Evolutionary conservation across 2,113 vertebrate species (phyloP).

Genomic region (Pelobates fuscus): DNA sequence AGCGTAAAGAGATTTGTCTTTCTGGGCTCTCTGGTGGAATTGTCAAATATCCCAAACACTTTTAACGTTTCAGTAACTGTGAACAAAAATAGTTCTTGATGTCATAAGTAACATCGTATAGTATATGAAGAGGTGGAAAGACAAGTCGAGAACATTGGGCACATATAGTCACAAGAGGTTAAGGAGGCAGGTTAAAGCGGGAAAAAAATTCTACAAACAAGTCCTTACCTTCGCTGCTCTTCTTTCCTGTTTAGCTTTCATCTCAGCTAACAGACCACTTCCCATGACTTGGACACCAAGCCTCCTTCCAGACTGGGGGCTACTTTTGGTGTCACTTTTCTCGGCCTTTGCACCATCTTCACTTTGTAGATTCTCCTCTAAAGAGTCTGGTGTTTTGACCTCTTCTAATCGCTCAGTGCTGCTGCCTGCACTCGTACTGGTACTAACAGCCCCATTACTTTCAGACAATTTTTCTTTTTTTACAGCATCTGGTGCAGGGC

Average conservation of each 20-base stretch:
- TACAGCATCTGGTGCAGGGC: constrained; percentile 68
- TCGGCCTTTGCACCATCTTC: constrained; percentile 69
- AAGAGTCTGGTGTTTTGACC: constrained; percentile 79
- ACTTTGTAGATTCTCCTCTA: constrained; percentile 72
- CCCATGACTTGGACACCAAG: constrained; percentile 93
- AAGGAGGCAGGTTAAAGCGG: too few relatives aligned
- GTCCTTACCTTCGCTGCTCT: constrained; percentile 84
- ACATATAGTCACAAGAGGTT: too few relatives aligned
- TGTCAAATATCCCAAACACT: too few relatives aligned
- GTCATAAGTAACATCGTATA: too few relatives aligned
- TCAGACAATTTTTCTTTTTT: constrained; percentile 60
- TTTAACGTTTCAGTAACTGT: too few relatives aligned
- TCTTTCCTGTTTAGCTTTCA: constrained; percentile 96
- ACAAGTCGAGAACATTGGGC: too few relatives aligned
- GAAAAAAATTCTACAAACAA: background rate
- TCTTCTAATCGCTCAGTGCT: constrained; percentile 81
- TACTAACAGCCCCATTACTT: constrained; percentile 58
- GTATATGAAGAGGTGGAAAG: background rate
- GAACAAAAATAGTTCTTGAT: too few relatives aligned
- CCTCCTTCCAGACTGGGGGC: constrained; percentile 83
- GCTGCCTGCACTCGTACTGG: constrained; percentile 62
- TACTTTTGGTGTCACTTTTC: constrained; percentile 71
- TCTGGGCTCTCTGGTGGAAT: too few relatives aligned
- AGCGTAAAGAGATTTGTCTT: too few relatives aligned
- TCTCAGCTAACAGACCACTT: constrained; percentile 88